Conservation (phyloP, 2,797 vertebrate genomes). For the Hirundo rustica region DNA sequence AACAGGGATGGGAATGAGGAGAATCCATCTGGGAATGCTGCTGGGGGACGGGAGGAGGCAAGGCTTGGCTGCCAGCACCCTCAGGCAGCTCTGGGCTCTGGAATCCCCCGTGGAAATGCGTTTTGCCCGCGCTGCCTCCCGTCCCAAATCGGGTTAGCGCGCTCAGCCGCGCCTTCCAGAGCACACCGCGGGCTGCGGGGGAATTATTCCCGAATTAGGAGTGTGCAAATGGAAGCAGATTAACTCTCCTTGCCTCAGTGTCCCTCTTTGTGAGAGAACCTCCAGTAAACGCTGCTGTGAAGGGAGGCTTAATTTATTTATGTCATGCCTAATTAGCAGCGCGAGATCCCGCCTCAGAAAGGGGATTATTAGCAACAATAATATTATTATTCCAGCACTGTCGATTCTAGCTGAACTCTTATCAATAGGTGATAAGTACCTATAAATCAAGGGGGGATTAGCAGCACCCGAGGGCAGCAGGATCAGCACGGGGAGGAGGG, state of each 20-base stretch:
- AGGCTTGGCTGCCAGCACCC: neutral
- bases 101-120: neutral
- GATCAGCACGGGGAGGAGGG: neutral
- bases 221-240: neutral
- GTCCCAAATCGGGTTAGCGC: neutral
- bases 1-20: no score
- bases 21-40: no score
- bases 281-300: neutral
- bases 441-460: neutral
- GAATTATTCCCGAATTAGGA: neutral
- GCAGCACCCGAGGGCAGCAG: neutral
- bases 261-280: neutral
- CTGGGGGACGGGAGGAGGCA: no score
- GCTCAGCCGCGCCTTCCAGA: neutral
- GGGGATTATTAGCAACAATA: constrained; percentile 6
- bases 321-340: constrained; percentile 7
- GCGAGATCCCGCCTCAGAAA: neutral
- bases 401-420: neutral
- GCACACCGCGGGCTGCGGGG: neutral
- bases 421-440: neutral
- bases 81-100: neutral
- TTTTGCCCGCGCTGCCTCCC: neutral
- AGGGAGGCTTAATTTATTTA: constrained; percentile 17
- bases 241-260: constrained; percentile 32
- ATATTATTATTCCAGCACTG: neutral